A percentile compares a stretch with the other conserved stretches of the same genome.
Evolutionary conservation across 2,888 invertebrate species (phyloP).

Genomic region (Antheraea yamamai): DNA sequence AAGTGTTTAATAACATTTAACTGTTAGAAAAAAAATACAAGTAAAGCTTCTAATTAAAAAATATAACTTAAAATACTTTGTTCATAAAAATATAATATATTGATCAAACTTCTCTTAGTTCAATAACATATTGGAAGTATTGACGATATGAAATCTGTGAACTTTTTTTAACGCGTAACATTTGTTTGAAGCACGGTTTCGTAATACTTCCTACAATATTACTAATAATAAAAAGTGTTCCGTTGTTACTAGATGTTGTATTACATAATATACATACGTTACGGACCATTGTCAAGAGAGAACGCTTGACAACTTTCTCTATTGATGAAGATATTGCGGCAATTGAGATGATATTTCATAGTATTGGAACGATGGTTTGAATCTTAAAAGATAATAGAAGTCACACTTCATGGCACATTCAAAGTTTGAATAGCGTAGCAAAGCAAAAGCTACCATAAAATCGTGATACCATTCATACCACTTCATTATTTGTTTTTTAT

Average conservation of each 20-base stretch:
- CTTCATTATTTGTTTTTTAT: background rate
- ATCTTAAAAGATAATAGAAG: background rate
- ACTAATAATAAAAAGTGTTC: conserved; percentile 34
- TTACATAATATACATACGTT: conserved; percentile 38
- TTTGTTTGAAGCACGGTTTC: conserved; percentile 19
- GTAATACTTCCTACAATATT: conserved; percentile 38
- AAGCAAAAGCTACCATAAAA: background rate
- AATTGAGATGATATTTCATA: background rate
- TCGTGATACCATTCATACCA: background rate
- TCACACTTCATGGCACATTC: background rate
- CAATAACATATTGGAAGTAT: too few species aligned
- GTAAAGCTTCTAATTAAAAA: background rate
- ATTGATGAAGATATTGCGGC: conserved; percentile 26
- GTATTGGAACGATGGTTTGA: background rate
- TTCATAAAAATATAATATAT: too few species aligned
- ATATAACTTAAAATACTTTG: background rate
- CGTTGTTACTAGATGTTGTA: conserved; percentile 31
- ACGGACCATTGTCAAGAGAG: conserved; percentile 41
- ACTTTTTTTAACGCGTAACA: background rate
- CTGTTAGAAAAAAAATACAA: background rate
- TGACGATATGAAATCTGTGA: too few species aligned
- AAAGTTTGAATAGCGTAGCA: background rate
- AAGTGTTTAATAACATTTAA: background rate
- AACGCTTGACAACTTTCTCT: conserved; percentile 50
- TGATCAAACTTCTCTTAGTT: too few species aligned